These are phyloP conservation scores for Otolemur crassicaudatus DNA, from an alignment of 2,797 vertebrate genomes.

Conservation along the genomic window DNA sequence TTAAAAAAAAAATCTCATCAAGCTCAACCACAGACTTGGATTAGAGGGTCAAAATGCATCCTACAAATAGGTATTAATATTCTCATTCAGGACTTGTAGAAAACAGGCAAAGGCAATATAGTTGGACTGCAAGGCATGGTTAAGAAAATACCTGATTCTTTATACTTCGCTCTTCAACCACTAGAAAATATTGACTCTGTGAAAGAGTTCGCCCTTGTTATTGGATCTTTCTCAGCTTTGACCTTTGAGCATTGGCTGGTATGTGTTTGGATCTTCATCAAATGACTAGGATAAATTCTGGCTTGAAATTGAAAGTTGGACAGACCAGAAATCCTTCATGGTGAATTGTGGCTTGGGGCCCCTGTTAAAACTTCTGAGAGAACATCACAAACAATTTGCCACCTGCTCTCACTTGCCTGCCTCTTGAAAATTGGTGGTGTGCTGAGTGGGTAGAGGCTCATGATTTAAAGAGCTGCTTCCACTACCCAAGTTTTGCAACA, in stretches of 20 bases:
- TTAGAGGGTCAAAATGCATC: neutral
- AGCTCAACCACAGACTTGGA: neutral
- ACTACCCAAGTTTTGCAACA: constrained; percentile 82
- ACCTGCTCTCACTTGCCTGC: constrained; percentile 68
- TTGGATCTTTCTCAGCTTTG: constrained; percentile 49
- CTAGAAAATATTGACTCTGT: constrained; percentile 52
- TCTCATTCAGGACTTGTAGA: constrained; percentile 29
- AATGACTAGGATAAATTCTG: constrained; percentile 58
- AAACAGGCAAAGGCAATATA: neutral
- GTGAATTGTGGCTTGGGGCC: constrained; percentile 44
- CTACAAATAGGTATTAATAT: neutral
- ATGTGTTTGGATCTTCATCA: constrained; percentile 44
- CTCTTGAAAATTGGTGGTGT: constrained; percentile 46
- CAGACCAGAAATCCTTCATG: constrained; percentile 56
- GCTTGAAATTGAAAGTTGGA: constrained; percentile 43
- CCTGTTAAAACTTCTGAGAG: constrained; percentile 46
- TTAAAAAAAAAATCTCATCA: neutral
- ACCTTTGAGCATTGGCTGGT: constrained; percentile 40
- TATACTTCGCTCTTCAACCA: neutral
- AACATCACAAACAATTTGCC: constrained; percentile 60
- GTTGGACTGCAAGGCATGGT: neutral
- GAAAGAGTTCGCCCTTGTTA: neutral
- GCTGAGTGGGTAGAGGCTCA: constrained; percentile 34
- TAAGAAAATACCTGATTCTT: constrained; percentile 25
- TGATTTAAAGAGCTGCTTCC: constrained; percentile 81